phyloP scores from a whole-genome alignment of 2,113 vertebrate genomes.

The Ginglymostoma cirratum region DNA sequence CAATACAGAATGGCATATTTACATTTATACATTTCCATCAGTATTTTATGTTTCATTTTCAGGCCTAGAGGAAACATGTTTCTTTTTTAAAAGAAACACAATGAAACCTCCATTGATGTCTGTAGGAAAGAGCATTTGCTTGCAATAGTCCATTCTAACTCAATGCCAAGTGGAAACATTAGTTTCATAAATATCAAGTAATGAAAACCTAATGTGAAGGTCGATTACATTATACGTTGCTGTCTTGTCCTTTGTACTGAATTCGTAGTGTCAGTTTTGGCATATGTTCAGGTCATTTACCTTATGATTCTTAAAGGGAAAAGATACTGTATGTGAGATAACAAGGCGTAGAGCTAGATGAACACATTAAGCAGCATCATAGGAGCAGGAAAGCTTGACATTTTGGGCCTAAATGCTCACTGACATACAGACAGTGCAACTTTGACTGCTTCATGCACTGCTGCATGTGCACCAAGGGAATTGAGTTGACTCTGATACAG shows the following conservation, averaged over 20 bases:
- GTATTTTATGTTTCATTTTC: not conserved
- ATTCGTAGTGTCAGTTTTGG: not conserved
- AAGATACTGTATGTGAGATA: not conserved
- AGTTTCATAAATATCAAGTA: not conserved
- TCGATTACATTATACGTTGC: not conserved
- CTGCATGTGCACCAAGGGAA: not conserved
- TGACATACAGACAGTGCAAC: not conserved
- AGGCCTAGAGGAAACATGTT: not conserved
- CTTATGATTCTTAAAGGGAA: not conserved
- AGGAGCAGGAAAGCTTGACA: no score
- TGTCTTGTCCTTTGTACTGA: not conserved
- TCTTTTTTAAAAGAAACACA: constrained; percentile 1
- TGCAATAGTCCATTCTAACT: not conserved
- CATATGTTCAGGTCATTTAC: not conserved
- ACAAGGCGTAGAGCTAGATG: no score
- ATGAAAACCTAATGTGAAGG: not conserved
- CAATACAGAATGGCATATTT: not conserved
- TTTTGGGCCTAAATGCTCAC: not conserved
- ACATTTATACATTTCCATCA: not conserved
- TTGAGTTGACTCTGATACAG: not conserved
- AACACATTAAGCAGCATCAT: no score
- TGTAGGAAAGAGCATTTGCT: not conserved
- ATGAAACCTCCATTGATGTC: not conserved
- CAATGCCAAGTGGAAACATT: constrained; percentile 2
- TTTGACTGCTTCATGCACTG: not conserved